Evolutionary conservation across 2,888 invertebrate genomes (phyloP), one percentile per base, ranked within the genome.

Genomic region (Stenotaenia linearis): DNA sequence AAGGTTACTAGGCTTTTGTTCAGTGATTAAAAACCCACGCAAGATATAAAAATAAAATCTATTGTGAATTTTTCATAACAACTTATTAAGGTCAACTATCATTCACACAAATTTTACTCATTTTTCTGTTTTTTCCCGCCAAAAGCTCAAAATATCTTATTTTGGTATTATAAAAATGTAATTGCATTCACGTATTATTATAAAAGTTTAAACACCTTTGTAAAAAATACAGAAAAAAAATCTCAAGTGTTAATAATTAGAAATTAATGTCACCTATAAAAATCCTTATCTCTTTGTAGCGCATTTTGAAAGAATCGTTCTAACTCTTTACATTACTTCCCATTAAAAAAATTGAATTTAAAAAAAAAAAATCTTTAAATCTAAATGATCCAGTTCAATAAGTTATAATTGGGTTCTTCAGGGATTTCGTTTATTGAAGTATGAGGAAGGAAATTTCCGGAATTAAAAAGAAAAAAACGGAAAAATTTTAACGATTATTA

Each of bases 21-120:
- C 69, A 69, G 12, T 69, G 69, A 69, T 69, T 69, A 69, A 69
- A 10, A 69, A 69, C 69, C 69, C 69, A 69, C 69, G 69, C 69
- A 69, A 69, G 9, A 50, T 7, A 50, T n/a, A 45, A 50, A n/a
- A 6, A 50, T 50, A 50, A 50, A 6, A 50, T 69, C 69, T 69
- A 69, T 69, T 69, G 69, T 69, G 69, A 25, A 28, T 69, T 69
- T 69, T 69, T 69, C 28, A 25, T 7, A 69, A 69, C 69, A 25
- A 25, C 6, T 9, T 69, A 69, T 69, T 69, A 69, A 69, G 69
- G 69, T 69, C 69, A 69, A 28, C 23, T 28, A 25, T 69, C 69
- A 69, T 69, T 69, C 69, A 28, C 69, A 69, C 69, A 69, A 25
- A 15, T 69, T 69, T 69, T 69, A 28, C 28, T 69, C 69, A 25